Evolutionary conservation across 2,797 vertebrate genomes (phyloP).

Genomic region (Gymnoscopelus microlampas): DNA sequence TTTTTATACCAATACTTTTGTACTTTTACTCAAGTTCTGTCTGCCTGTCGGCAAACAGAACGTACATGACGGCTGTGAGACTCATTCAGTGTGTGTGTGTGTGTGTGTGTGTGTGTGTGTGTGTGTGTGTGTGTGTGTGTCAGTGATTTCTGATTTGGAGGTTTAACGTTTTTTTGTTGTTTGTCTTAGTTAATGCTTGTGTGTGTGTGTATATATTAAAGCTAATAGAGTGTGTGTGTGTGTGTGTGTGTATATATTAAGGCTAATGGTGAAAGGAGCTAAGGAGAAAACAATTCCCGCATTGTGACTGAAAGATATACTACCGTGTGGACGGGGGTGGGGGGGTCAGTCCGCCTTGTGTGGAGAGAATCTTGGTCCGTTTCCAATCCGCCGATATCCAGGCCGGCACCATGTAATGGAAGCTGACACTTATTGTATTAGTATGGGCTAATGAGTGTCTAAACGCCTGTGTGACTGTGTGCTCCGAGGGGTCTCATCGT

Average conservation of each 20-base stretch:
- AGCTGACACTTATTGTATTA: slow-evolving; percentile 85
- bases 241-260: slow-evolving; percentile 27
- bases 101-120: neutral
- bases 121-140: neutral
- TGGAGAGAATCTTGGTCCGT: slow-evolving; percentile 74
- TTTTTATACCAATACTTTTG: no score
- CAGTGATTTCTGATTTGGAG: no score
- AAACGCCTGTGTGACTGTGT: slow-evolving; percentile 81
- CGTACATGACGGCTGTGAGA: neutral
- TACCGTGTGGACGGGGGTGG: slow-evolving; percentile 47
- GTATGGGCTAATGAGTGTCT: slow-evolving; percentile 82
- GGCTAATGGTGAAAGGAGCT: slow-evolving; percentile 33
- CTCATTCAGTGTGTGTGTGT: neutral
- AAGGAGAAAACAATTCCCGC: slow-evolving; percentile 67
- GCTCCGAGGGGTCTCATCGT: slow-evolving; percentile 30
- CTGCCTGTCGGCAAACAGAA: no score
- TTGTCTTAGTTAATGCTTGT: no score
- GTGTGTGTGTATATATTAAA: slow-evolving; percentile 27
- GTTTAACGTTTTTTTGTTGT: no score
- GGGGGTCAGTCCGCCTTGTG: slow-evolving; percentile 53
- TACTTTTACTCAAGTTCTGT: no score
- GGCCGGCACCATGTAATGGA: slow-evolving; percentile 76
- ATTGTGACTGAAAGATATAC: slow-evolving; percentile 77
- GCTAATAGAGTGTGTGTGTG: neutral
- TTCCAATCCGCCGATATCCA: slow-evolving; percentile 78